Percentiles rank a stretch among this genome's conserved stretches.
These are phyloP conservation scores for Narcine bancroftii DNA, from an alignment of 2,113 vertebrate species.

Conservation along the genomic window DNA sequence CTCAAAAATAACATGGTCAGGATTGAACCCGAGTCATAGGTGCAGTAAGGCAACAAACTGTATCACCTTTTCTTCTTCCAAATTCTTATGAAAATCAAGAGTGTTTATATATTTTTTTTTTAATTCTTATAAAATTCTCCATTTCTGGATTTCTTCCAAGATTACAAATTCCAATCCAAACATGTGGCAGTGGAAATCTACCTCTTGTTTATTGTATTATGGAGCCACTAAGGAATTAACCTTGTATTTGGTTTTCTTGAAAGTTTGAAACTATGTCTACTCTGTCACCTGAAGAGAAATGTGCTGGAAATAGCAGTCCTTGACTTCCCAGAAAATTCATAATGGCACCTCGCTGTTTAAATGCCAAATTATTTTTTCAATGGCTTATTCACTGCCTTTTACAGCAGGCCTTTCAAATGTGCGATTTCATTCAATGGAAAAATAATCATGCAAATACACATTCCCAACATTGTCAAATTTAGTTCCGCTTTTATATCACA, in stretches of 20 bases:
- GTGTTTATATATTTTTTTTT: neutral
- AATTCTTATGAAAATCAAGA: neutral
- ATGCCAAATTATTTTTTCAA: conserved; percentile 7
- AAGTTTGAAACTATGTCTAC: conserved; percentile 14
- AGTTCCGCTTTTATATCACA: neutral
- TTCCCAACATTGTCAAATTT: too few relatives aligned
- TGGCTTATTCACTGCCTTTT: conserved; percentile 8
- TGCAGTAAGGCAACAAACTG: too few relatives aligned
- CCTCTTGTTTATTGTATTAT: conserved; percentile 14
- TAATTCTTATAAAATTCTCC: conserved; percentile 1
- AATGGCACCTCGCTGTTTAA: conserved; percentile 23
- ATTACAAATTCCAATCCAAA: conserved; percentile 15
- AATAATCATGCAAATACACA: neutral
- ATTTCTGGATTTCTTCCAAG: neutral
- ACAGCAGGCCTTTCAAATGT: too few relatives aligned
- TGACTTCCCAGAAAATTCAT: conserved; percentile 8
- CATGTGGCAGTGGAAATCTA: neutral
- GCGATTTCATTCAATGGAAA: neutral
- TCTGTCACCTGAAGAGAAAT: neutral
- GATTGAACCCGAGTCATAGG: too few relatives aligned
- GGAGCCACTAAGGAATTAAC: conserved; percentile 24
- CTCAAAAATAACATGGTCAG: too few relatives aligned
- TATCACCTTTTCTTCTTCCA: neutral
- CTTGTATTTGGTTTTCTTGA: conserved; percentile 31
- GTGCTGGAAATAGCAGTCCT: conserved; percentile 12